These are phyloP conservation scores for Nycticebus coucang DNA, from an alignment of 2,113 vertebrate species.

Conservation along the genomic window DNA sequence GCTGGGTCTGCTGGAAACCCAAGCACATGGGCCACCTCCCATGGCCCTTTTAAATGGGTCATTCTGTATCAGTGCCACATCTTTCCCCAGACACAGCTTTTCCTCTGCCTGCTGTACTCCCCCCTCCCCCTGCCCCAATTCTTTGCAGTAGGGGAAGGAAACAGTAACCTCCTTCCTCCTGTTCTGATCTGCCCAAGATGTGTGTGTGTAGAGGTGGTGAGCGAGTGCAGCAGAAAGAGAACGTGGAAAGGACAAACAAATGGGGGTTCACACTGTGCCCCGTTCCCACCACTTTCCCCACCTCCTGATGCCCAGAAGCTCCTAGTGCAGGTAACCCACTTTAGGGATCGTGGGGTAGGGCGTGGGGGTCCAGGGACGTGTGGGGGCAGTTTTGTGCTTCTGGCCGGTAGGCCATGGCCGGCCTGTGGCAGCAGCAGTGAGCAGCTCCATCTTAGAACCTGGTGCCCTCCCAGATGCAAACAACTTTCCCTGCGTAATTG, in stretches of 20 bases:
- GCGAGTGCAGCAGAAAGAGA: not conserved
- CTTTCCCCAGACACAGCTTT: constrained; percentile 74
- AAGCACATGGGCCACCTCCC: not conserved
- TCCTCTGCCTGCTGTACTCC: constrained; percentile 47
- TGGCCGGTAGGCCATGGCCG: not conserved
- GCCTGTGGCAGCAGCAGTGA: not conserved
- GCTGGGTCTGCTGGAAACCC: not conserved
- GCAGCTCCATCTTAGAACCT: too few species aligned
- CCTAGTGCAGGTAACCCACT: not conserved
- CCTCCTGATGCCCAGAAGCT: not conserved
- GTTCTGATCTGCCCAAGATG: not conserved
- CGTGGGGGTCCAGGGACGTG: fast-evolving
- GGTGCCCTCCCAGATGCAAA: not conserved
- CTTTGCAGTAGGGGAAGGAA: constrained; percentile 35
- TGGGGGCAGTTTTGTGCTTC: not conserved
- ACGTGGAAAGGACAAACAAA: not conserved
- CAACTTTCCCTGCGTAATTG: not conserved
- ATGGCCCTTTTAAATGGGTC: constrained; percentile 74
- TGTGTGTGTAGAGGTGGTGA: not conserved
- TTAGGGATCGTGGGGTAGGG: not conserved
- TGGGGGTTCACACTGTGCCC: not conserved
- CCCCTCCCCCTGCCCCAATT: constrained; percentile 72
- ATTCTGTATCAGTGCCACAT: constrained; percentile 53
- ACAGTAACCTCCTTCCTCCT: not conserved
- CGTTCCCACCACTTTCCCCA: not conserved